Evolutionary conservation across 2,888 invertebrate species (phyloP), one percentile per base, ranked within the genome.

Genomic region (Hypercompe scribonia): DNA sequence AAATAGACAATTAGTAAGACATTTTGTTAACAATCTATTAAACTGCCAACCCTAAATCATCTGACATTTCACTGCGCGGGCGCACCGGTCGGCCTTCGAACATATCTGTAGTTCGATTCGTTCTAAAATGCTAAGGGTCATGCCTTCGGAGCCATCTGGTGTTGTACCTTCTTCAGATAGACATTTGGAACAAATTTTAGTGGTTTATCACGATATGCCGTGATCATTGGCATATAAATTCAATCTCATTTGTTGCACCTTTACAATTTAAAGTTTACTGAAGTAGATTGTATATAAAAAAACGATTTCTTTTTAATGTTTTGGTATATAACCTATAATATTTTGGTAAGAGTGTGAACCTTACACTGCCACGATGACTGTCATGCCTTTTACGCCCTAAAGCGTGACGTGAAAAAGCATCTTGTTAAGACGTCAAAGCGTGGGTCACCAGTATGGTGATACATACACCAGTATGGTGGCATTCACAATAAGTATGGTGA

Each of bases 61-160:
- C 80, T 87, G 88, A 84, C 86, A 87, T 87, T 88, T 86, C 63
- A 72, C 77, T 71, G 84, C 84, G 83, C 85, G 79, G 75, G 81
- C 81, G 80, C 80, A 81, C 81, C 81, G 81, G 83, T 74, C 83
- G 87, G 80, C 88, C 88, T 87, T 88, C 87, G 76, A 79, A 75
- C 74, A 78, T 81, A 85, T 86, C 81, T 75, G 65, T 81, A 73
- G 73, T 78, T 75, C 78, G 74, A 82, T 81, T 75, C 81, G 78
- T 76, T 80, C 73, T 64, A 54, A 83, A 86, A 86, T 86, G 86
- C 72, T 82, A 86, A 81, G 78, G 84, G 80, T 86, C 84, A 84
- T 75, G 81, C 73, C 77, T 78, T 79, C 75, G 72, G 71, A 81
- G 81, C 79, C 83, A 81, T 80, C 80, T 84, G 84, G 77, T 82